A percentile compares a stretch with the other conserved stretches of the same genome.
These are phyloP conservation scores for Ennomos quercinarius DNA, from an alignment of 2,888 invertebrate genomes.

Conservation along the genomic window DNA sequence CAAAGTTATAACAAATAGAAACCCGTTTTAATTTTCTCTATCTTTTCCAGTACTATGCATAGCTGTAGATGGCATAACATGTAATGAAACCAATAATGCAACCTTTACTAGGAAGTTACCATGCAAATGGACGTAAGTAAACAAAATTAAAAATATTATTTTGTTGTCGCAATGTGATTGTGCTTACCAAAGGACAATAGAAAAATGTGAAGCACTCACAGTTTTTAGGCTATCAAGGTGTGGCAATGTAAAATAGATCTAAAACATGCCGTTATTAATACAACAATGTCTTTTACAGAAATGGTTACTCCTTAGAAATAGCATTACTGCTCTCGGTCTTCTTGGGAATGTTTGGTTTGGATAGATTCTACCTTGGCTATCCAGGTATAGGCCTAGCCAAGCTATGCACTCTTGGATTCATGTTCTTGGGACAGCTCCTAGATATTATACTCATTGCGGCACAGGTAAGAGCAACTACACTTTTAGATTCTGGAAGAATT, in stretches of 20 bases:
- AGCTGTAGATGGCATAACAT: conserved; percentile 93
- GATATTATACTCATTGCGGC: conserved; percentile 98
- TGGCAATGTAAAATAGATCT: no score
- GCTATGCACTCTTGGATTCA: conserved; percentile 97
- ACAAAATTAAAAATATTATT: no score
- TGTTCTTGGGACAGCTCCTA: conserved; percentile 97
- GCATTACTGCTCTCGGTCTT: conserved; percentile 97
- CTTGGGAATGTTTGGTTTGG: conserved; percentile 98
- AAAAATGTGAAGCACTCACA: no score
- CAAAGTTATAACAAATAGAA: no score
- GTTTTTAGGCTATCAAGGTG: no score
- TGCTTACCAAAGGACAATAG: no score
- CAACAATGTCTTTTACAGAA: conserved; percentile 84
- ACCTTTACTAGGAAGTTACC: conserved; percentile 93
- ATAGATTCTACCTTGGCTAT: conserved; percentile 99
- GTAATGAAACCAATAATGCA: conserved; percentile 91
- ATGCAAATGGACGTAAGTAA: conserved; percentile 97
- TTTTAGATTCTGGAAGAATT: no score
- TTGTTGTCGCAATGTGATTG: no score
- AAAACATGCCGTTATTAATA: not conserved
- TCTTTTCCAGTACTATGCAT: conserved; percentile 89
- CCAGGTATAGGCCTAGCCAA: conserved; percentile 98
- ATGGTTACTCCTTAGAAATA: conserved; percentile 97
- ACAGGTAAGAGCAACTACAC: conserved; percentile 78
- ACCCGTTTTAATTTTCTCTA: not conserved